Evolutionary conservation across 2,797 vertebrate species (phyloP).

Genomic region (Delichon dasypus): DNA sequence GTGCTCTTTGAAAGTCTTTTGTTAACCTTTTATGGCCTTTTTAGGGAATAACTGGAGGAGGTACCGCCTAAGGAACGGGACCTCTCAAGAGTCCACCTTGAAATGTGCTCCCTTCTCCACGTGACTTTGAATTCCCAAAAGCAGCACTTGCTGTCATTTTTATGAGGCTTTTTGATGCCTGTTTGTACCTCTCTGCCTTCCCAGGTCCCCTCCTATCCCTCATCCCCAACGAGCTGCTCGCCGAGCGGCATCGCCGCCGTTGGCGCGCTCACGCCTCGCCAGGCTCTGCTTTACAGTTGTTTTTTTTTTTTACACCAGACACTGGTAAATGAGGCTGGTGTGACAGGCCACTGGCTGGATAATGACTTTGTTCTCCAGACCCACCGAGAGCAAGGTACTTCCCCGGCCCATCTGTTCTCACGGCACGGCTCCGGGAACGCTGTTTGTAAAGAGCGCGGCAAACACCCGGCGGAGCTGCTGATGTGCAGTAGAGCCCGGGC

Average conservation of each 20-base stretch:
- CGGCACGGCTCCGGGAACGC: not conserved
- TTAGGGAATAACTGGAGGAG: not conserved
- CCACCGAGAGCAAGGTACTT: not conserved
- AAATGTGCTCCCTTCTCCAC: rapidly evolving
- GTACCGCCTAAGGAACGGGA: rapidly evolving
- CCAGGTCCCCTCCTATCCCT: not conserved
- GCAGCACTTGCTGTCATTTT: not conserved
- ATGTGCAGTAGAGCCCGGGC: not conserved
- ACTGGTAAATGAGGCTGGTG: not conserved
- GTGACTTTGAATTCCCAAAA: not conserved
- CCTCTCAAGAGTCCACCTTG: not conserved
- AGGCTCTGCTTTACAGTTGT: not conserved
- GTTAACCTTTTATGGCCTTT: not conserved
- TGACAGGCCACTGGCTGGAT: slow-evolving; percentile 25
- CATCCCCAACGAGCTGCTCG: not conserved
- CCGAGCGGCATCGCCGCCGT: rapidly evolving
- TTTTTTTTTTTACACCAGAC: not conserved
- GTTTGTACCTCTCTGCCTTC: not conserved
- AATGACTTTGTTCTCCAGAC: slow-evolving; percentile 42
- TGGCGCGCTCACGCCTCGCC: not conserved
- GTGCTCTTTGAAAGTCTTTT: rapidly evolving
- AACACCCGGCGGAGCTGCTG: not conserved
- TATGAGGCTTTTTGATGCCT: not conserved
- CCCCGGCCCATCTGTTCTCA: slow-evolving; percentile 43
- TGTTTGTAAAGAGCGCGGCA: not conserved